phyloP scores from a whole-genome alignment of 1,140 invertebrate genomes.

The Lutraria rhynchaena region DNA sequence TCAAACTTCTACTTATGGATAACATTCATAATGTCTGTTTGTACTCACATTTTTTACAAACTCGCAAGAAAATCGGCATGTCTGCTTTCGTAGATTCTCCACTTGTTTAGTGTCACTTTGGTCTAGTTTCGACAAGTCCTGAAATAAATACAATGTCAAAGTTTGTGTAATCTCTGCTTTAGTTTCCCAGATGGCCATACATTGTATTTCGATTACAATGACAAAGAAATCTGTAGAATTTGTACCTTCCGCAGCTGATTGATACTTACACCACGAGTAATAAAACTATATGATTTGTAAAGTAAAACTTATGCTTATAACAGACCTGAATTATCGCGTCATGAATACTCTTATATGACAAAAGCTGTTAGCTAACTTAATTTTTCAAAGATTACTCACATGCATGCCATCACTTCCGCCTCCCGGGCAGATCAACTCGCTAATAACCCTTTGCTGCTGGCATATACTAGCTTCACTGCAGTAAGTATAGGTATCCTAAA shows the following conservation, averaged over 20 bases:
- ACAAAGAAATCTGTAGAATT: too few relatives aligned
- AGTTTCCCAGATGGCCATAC: neutral
- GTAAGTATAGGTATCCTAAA: conserved; percentile 35
- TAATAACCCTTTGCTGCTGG: conserved; percentile 9
- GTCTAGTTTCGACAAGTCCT: conserved; percentile 33
- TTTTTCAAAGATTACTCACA: neutral
- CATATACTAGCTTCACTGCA: conserved; percentile 17
- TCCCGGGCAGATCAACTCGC: conserved; percentile 17
- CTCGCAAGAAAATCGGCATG: conserved; percentile 41
- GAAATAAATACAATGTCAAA: neutral
- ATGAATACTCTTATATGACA: too few relatives aligned
- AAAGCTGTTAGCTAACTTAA: too few relatives aligned
- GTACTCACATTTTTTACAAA: conserved; percentile 44
- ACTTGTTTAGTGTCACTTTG: conserved; percentile 41
- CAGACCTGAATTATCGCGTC: too few relatives aligned
- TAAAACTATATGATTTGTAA: too few relatives aligned
- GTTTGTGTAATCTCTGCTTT: neutral
- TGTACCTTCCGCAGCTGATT: too few relatives aligned
- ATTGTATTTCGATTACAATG: too few relatives aligned
- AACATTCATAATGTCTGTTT: too few relatives aligned
- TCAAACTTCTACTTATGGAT: too few relatives aligned
- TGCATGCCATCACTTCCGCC: neutral
- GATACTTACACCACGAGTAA: too few relatives aligned
- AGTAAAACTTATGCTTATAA: too few relatives aligned
- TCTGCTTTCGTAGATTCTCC: conserved; percentile 38